Conservation (phyloP, 23 tunicate genomes). For the Corella eumyota region DNA sequence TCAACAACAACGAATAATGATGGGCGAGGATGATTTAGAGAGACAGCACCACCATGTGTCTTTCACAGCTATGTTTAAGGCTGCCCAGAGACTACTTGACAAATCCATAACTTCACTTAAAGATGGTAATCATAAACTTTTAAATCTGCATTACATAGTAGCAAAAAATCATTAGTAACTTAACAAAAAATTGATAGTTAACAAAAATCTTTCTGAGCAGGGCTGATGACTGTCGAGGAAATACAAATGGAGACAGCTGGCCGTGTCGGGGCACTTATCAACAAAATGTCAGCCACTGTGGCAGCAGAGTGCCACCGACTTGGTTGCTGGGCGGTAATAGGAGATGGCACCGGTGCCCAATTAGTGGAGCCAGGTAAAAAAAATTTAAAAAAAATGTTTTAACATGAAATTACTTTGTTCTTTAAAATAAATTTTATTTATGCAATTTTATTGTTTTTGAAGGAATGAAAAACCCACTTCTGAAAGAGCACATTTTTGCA, state of each 20-base stretch:
- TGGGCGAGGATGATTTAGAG: constrained; percentile 24
- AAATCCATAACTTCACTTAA: constrained; percentile 42
- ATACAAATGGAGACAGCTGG: constrained; percentile 40
- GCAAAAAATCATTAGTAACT: too few species aligned
- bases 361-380: constrained; percentile 48
- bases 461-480: too few species aligned
- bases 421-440: too few species aligned
- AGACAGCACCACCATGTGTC: constrained; percentile 51
- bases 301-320: constrained; percentile 33
- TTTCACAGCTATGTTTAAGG: constrained; percentile 49
- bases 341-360: constrained; percentile 52
- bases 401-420: too few species aligned
- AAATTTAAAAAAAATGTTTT: too few species aligned
- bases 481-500: constrained; percentile 53
- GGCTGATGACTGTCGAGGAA: too few species aligned
- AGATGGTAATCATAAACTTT: constrained; percentile 41
- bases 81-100: constrained; percentile 50
- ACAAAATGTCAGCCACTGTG: constrained; percentile 48
- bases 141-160: too few species aligned
- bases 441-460: too few species aligned
- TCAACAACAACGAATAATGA: constrained; percentile 52
- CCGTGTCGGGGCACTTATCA: constrained; percentile 50
- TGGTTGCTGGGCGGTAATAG: constrained; percentile 51
- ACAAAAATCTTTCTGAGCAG: too few species aligned
- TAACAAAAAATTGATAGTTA: too few species aligned